phyloP scores from a whole-genome alignment of 2,113 vertebrate genomes.

The Xerus inauris region DNA sequence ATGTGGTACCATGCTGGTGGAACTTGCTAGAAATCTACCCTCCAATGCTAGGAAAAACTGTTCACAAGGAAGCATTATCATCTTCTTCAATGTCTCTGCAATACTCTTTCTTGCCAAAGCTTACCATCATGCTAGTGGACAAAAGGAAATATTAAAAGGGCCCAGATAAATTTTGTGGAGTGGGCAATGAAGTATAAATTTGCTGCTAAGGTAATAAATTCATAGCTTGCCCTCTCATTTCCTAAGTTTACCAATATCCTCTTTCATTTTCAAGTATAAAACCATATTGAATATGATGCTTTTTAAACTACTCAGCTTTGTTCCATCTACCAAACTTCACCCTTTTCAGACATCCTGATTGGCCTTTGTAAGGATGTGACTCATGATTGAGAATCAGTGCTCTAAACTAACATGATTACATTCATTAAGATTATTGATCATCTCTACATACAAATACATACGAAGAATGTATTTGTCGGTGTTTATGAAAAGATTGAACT shows the following conservation, averaged over 20 bases:
- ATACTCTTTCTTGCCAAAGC: background rate
- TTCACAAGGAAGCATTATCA: background rate
- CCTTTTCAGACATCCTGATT: background rate
- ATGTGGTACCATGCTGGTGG: background rate
- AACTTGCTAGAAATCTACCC: background rate
- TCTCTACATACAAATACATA: background rate
- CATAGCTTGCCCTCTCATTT: constrained; percentile 28
- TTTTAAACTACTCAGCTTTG: background rate
- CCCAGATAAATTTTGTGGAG: background rate
- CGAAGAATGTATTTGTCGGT: background rate
- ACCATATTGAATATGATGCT: background rate
- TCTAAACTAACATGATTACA: constrained; percentile 16
- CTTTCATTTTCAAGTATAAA: constrained; percentile 26
- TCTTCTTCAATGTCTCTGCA: background rate
- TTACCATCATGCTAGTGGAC: background rate
- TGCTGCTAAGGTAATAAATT: background rate
- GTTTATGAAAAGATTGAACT: background rate
- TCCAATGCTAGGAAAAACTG: constrained; percentile 34
- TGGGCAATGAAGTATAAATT: constrained; percentile 30
- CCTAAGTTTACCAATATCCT: background rate
- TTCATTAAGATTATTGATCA: background rate
- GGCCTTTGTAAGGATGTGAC: background rate
- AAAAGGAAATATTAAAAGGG: background rate
- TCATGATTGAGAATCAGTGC: background rate
- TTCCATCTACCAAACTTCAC: background rate